Base-by-base conservation (phyloP, 2,113 vertebrate genomes). In the Gymnocephalus cernua region DNA sequence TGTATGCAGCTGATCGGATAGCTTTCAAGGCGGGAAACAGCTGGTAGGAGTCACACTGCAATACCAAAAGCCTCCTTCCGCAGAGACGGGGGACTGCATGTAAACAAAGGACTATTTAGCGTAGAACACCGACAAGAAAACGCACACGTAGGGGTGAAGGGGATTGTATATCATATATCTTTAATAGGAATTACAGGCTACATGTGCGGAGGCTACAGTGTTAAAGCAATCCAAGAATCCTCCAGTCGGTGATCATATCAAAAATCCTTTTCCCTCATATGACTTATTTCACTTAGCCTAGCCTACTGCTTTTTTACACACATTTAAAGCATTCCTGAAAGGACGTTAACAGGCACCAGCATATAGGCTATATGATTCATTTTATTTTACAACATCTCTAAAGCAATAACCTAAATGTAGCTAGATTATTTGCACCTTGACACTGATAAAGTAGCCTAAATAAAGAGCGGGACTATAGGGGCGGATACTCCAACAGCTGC, bases 21-120 rank as follows among this genome's bases (percentile, higher is more conserved):
- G 96, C 96, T 96, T 96, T 96, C 97, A 97, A 97, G 97, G 97
- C 97, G 97, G 97, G 97, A 98, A 98, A 98, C 97, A 98, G 97
- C 97, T 98, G 97, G 97, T 97, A 94, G 95, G 95, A 97, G 95
- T 95, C 94, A 96, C 95, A 96, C 89, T 82, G 95, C 96, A 93
- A 95, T 92, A 92, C 92, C 92, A 87, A 95, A 93, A 95, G 90
- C 96, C 96, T 96, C 95, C 96, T 96, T 96, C 96, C 95, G 95
- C 96, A 93, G 93, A 95, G 93, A 94, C 91, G 86, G 47, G 93
- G 95, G 86, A 93, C 95, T 96, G 96, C 96, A 95, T 95, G 97
- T 97, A 97, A 97, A 98, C 96, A 97, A 97, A 97, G 96, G 95
- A 96, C 93, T 95, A 96, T 96, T 95, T 95, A 92, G 91, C 86